Evolutionary conservation across 2,113 vertebrate species (phyloP).

Genomic region (Euleptes europaea): DNA sequence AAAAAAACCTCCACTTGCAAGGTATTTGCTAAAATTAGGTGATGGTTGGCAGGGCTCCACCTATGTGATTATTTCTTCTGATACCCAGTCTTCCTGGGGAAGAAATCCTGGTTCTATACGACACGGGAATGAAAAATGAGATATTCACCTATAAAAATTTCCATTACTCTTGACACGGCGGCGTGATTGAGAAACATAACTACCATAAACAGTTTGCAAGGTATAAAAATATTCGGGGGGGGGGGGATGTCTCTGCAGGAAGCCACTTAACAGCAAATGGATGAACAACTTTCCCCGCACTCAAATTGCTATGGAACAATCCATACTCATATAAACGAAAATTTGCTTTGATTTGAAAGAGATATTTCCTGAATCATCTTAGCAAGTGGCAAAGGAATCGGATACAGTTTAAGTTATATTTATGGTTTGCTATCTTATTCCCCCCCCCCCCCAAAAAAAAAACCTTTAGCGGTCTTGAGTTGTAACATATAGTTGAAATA

Average conservation of each 20-base stretch:
- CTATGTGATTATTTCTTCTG: neutral
- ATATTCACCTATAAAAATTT: neutral
- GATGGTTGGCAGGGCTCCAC: neutral
- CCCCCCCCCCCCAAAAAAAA: neutral
- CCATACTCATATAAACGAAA: neutral
- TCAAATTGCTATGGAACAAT: conserved; percentile 1
- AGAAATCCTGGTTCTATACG: neutral
- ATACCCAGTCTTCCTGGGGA: neutral
- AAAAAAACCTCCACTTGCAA: neutral
- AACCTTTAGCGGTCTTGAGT: neutral
- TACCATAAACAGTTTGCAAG: conserved; percentile 9
- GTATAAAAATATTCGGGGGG: conserved; percentile 17
- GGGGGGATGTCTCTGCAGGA: neutral
- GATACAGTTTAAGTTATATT: neutral
- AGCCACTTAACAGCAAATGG: conserved; percentile 21
- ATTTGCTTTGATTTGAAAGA: conserved; percentile 9
- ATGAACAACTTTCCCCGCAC: neutral
- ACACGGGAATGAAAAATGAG: neutral
- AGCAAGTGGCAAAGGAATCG: neutral
- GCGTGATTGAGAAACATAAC: conserved; percentile 17
- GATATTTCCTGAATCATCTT: neutral
- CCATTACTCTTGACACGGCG: conserved; percentile 10
- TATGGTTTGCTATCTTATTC: neutral
- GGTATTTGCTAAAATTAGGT: conserved; percentile 19
- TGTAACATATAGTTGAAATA: neutral